Evolutionary conservation across 2,888 invertebrate species (phyloP).

Genomic region (Ptychoptera contaminata): DNA sequence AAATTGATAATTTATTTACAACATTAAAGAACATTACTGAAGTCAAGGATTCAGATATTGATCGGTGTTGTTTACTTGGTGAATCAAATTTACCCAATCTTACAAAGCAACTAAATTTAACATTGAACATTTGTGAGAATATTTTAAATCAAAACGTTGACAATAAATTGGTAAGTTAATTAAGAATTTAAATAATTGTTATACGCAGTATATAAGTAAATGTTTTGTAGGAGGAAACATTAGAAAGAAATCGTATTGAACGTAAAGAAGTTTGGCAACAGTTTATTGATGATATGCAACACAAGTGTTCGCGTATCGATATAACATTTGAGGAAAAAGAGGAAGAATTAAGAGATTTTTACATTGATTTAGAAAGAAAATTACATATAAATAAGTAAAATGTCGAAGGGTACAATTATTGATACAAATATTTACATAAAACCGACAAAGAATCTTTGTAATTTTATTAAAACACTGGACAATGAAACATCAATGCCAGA

Average conservation of each 20-base stretch:
- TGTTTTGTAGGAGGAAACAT: conserved; percentile 30
- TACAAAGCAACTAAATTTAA: conserved; percentile 47
- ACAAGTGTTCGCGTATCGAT: conserved; percentile 59
- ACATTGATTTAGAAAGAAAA: conserved; percentile 58
- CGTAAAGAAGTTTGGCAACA: conserved; percentile 50
- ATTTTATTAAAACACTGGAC: conserved; percentile 37
- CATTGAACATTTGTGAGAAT: conserved; percentile 42
- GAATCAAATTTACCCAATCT: conserved; percentile 44
- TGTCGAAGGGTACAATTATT: conserved; percentile 41
- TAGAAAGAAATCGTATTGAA: conserved; percentile 33
- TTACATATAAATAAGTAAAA: conserved; percentile 38
- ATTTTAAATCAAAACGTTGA: conserved; percentile 43
- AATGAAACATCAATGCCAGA: conserved; percentile 34
- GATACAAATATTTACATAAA: conserved; percentile 46
- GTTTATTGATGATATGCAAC: conserved; percentile 64
- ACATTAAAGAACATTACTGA: conserved; percentile 63
- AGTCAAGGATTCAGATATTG: conserved; percentile 56
- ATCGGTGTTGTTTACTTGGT: conserved; percentile 45
- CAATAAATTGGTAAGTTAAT: conserved; percentile 35
- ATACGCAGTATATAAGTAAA: conserved; percentile 4
- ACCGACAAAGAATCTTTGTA: conserved; percentile 40
- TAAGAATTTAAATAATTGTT: conserved; percentile 4
- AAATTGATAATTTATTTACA: conserved; percentile 62
- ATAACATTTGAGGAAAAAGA: conserved; percentile 64
- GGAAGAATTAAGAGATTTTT: conserved; percentile 56